phyloP scores from a whole-genome alignment of 2,113 vertebrate genomes.

The Notarius quadriscutis region DNA sequence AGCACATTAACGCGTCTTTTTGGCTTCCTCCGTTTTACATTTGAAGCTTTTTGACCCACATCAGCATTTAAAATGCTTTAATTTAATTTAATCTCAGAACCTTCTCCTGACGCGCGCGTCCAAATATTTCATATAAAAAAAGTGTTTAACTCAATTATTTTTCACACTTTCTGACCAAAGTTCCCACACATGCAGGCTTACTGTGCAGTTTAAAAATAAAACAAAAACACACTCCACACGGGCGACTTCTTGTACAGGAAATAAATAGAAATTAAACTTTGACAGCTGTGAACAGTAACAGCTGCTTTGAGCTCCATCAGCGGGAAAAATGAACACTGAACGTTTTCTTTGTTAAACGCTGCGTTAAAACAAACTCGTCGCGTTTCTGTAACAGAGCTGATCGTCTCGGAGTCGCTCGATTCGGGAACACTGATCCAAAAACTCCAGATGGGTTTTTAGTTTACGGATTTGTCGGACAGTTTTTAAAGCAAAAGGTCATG shows the following conservation, averaged over 20 bases:
- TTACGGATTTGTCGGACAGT: neutral
- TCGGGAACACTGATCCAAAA: neutral
- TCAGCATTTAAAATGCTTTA: slow-evolving; percentile 40
- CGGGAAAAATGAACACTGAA: neutral
- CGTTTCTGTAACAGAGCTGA: neutral
- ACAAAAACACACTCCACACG: slow-evolving; percentile 51
- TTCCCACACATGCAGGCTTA: slow-evolving; percentile 51
- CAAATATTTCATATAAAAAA: too few species aligned
- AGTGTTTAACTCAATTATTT: too few species aligned
- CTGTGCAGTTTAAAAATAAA: slow-evolving; percentile 53
- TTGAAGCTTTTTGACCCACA: slow-evolving; percentile 47
- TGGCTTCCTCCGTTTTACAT: slow-evolving; percentile 60
- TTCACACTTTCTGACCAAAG: slow-evolving; percentile 28
- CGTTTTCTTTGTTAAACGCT: neutral
- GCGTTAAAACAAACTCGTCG: neutral
- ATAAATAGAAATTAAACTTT: slow-evolving; percentile 43
- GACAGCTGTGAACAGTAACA: neutral
- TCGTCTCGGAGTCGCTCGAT: neutral
- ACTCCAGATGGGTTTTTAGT: neutral
- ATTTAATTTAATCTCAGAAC: slow-evolving; percentile 29
- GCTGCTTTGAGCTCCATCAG: neutral
- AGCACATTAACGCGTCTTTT: slow-evolving; percentile 50
- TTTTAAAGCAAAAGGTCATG: neutral
- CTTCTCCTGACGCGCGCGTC: neutral
- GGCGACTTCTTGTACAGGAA: slow-evolving; percentile 56